These are phyloP conservation scores for Calidris pygmaea DNA, from an alignment of 2,113 vertebrate species.

Conservation along the genomic window DNA sequence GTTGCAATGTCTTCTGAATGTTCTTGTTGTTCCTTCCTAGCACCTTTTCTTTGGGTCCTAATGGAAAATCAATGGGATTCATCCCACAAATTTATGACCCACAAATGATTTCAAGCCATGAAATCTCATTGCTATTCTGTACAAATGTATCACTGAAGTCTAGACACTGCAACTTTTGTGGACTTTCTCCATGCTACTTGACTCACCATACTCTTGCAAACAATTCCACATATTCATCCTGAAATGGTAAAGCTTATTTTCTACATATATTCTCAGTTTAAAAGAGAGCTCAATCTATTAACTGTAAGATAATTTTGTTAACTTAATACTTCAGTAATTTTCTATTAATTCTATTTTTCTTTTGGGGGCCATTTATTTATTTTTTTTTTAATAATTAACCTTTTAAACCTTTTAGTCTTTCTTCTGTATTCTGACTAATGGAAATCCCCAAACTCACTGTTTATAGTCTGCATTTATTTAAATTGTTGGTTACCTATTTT, in stretches of 20 bases:
- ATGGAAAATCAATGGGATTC: not conserved
- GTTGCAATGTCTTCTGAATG: not conserved
- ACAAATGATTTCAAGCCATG: not conserved
- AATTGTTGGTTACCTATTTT: constrained; percentile 1
- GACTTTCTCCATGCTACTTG: not conserved
- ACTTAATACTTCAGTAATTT: not conserved
- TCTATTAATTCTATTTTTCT: not conserved
- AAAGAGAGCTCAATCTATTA: not conserved
- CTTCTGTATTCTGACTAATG: not conserved
- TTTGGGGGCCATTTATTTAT: not conserved
- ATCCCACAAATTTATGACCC: not conserved
- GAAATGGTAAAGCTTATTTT: not conserved
- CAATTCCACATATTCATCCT: not conserved
- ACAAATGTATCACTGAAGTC: not conserved
- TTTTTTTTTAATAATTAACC: not conserved
- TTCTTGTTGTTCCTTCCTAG: not conserved
- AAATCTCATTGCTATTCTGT: not conserved
- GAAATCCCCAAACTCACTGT: not conserved
- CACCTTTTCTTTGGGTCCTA: not conserved
- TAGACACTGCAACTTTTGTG: not conserved
- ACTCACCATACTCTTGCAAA: not conserved
- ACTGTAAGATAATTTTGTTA: not conserved
- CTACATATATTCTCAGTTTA: not conserved
- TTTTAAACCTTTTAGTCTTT: not conserved
- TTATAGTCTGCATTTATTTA: constrained; percentile 3